Evolutionary conservation across 2,113 vertebrate genomes (phyloP).

Genomic region (Sitta europaea): DNA sequence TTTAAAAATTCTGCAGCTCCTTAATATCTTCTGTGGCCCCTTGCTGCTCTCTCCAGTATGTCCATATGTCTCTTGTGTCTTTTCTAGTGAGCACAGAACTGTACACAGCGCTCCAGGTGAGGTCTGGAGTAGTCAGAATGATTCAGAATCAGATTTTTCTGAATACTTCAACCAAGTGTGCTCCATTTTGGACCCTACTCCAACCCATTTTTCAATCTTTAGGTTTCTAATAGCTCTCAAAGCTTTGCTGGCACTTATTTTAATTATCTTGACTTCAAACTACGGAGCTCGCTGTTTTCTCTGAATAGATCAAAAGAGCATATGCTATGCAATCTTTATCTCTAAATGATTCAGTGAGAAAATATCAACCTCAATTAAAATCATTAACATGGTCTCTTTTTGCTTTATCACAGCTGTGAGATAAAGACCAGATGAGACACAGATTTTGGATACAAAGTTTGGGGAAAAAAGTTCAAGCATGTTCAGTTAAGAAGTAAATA

Average conservation of each 20-base stretch:
- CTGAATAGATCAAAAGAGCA: constrained; percentile 46
- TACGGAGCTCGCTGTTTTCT: neutral
- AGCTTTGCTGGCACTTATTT: neutral
- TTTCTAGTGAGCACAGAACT: neutral
- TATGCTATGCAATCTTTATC: constrained; percentile 38
- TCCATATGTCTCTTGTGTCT: neutral
- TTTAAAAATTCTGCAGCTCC: neutral
- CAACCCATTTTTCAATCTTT: neutral
- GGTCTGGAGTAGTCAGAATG: neutral
- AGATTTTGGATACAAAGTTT: neutral
- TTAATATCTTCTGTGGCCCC: neutral
- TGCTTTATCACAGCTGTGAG: constrained; percentile 16
- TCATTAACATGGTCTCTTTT: constrained; percentile 31
- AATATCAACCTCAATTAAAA: constrained; percentile 58
- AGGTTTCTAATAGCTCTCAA: neutral
- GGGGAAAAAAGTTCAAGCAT: neutral
- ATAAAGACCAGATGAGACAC: constrained; percentile 32
- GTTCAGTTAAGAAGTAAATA: neutral
- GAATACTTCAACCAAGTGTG: neutral
- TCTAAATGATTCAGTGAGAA: constrained; percentile 41
- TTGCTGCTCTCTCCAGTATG: neutral
- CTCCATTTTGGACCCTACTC: neutral
- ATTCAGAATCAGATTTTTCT: neutral
- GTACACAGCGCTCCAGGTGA: neutral
- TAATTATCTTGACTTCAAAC: constrained; percentile 52